Evolutionary conservation across 2,797 vertebrate genomes (phyloP).

Genomic region (Sandelia bainsii): DNA sequence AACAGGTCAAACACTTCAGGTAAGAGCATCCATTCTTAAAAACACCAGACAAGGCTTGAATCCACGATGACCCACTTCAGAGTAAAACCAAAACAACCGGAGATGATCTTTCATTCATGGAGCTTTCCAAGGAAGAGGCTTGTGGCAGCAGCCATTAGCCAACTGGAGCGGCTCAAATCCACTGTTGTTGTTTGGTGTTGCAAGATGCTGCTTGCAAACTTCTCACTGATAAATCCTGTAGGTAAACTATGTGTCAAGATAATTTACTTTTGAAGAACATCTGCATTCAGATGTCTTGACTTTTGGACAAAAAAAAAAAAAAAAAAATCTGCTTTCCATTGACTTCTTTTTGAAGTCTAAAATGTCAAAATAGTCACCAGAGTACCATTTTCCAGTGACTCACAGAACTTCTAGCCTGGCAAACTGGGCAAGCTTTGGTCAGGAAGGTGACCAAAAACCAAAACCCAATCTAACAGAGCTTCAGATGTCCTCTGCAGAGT

Average conservation of each 20-base stretch:
- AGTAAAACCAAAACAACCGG: conserved; percentile 23
- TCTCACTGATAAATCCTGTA: not conserved
- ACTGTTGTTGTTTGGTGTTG: not conserved
- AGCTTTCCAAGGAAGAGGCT: conserved; percentile 25
- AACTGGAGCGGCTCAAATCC: conserved; percentile 63
- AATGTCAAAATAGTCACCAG: too few relatives aligned
- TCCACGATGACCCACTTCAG: conserved; percentile 12
- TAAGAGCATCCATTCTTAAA: conserved; percentile 64
- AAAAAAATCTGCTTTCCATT: too few relatives aligned
- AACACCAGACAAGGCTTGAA: conserved; percentile 4
- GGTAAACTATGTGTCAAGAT: not conserved
- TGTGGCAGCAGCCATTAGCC: conserved; percentile 53
- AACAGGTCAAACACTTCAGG: conserved; percentile 26
- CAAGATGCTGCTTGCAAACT: not conserved
- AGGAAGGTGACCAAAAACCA: too few relatives aligned
- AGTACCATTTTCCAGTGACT: too few relatives aligned
- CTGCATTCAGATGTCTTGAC: too few relatives aligned
- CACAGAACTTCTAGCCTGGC: too few relatives aligned
- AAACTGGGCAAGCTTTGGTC: too few relatives aligned
- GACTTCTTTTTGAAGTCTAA: too few relatives aligned
- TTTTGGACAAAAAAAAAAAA: too few relatives aligned
- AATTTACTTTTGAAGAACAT: too few relatives aligned
- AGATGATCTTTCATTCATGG: conserved; percentile 57
- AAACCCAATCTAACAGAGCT: too few relatives aligned
- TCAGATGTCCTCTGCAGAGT: too few relatives aligned